Evolutionary conservation across 2,797 vertebrate genomes (phyloP).

Genomic region (Pseudotriccus pelzelni): DNA sequence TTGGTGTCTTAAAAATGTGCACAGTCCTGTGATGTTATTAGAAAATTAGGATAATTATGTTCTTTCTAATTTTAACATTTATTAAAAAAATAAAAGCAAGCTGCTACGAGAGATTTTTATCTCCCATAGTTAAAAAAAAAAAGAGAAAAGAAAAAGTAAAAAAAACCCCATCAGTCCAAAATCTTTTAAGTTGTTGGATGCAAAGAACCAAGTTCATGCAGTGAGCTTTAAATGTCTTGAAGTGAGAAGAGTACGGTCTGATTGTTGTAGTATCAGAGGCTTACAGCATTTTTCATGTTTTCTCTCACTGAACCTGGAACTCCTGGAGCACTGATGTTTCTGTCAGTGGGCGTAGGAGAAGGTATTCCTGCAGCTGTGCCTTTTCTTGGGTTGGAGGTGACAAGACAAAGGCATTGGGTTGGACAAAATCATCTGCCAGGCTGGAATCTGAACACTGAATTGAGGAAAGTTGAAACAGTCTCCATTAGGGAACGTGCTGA

Average conservation of each 20-base stretch:
- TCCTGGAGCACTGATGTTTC: neutral
- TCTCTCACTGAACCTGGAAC: neutral
- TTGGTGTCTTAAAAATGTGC: neutral
- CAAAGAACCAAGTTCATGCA: neutral
- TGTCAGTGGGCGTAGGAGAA: neutral
- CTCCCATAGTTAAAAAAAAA: too few species aligned
- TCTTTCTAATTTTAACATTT: conserved; percentile 9
- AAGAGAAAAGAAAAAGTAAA: too few species aligned
- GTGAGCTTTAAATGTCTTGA: neutral
- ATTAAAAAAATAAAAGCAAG: neutral
- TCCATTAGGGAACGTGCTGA: conserved; percentile 34
- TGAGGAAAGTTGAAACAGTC: conserved; percentile 1
- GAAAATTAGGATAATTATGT: conserved; percentile 18
- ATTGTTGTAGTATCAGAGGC: neutral
- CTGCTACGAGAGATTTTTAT: neutral
- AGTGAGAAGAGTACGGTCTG: neutral
- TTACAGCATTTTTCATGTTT: neutral
- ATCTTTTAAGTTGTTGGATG: neutral
- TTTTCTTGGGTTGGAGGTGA: neutral
- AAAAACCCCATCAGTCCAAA: neutral
- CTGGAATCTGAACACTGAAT: neutral
- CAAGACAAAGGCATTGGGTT: neutral
- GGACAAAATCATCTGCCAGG: neutral
- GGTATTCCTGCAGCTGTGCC: neutral
- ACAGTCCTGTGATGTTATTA: neutral